Evolutionary conservation across 2,113 vertebrate genomes (phyloP).

Genomic region (Tragelaphus scriptus): DNA sequence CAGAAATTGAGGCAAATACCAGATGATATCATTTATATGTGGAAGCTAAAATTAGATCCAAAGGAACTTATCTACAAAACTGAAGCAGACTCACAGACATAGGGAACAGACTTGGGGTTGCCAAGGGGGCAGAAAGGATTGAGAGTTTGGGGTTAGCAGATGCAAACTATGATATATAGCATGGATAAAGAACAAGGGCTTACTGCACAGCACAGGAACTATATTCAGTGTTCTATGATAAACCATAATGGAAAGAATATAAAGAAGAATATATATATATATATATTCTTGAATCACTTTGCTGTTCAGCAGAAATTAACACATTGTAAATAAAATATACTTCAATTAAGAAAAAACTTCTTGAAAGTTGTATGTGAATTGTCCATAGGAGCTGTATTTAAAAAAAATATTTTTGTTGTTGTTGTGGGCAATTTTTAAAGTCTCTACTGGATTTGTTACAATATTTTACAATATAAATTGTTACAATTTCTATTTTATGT

Average conservation of each 20-base stretch:
- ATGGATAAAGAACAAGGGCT: neutral
- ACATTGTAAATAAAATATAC: neutral
- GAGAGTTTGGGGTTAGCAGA: neutral
- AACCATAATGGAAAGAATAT: neutral
- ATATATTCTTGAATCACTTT: neutral
- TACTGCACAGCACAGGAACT: neutral
- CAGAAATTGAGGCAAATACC: neutral
- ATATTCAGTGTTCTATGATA: neutral
- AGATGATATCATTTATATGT: neutral
- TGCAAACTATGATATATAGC: neutral
- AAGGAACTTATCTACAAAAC: neutral
- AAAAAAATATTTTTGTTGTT: neutral
- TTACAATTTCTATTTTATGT: neutral
- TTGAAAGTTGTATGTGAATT: neutral
- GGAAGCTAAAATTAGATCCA: neutral
- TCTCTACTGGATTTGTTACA: neutral
- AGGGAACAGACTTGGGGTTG: neutral
- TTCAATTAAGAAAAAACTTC: neutral
- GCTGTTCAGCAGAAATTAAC: neutral
- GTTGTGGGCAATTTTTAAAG: neutral
- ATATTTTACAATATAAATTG: neutral
- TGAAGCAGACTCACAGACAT: neutral
- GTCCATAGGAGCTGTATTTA: neutral
- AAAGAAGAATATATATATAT: neutral
- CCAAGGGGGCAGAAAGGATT: neutral